Conservation (phyloP, 2,888 invertebrate genomes). For the Deilephila elpenor region DNA sequence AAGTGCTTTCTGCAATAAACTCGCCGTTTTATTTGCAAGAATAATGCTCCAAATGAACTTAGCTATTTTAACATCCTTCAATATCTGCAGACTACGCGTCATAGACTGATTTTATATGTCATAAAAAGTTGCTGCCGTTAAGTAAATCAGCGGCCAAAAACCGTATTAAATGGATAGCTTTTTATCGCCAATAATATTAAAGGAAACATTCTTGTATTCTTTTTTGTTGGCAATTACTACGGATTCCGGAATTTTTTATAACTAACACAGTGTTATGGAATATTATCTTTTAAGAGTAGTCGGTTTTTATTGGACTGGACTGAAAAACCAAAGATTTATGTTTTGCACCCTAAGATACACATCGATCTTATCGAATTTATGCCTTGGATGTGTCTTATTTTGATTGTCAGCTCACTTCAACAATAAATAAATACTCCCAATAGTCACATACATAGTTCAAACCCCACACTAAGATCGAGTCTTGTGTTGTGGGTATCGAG, state of each 20-base stretch:
- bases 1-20: constrained; percentile 18
- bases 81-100: constrained; percentile 22
- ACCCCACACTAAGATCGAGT: too few relatives aligned
- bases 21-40: constrained; percentile 4
- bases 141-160: constrained; percentile 19
- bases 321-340: too few relatives aligned
- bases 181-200: constrained; percentile 23
- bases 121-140: constrained; percentile 26
- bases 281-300: not conserved
- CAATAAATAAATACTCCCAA: too few relatives aligned
- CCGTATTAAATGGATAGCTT: constrained; percentile 19
- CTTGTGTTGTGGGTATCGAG: too few relatives aligned
- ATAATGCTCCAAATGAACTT: constrained; percentile 4
- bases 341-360: too few relatives aligned
- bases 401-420: too few relatives aligned
- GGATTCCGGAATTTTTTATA: not conserved
- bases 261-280: not conserved
- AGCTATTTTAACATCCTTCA: constrained; percentile 19
- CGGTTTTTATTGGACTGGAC: too few relatives aligned
- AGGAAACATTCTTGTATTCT: constrained; percentile 3
- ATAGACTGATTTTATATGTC: constrained; percentile 27
- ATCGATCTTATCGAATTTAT: too few relatives aligned
- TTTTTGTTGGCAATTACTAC: constrained; percentile 7
- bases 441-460: too few relatives aligned
- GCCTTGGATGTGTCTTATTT: too few relatives aligned